Base-by-base conservation (phyloP, 2,113 vertebrate species). In the Telmatochromis brichardi region DNA sequence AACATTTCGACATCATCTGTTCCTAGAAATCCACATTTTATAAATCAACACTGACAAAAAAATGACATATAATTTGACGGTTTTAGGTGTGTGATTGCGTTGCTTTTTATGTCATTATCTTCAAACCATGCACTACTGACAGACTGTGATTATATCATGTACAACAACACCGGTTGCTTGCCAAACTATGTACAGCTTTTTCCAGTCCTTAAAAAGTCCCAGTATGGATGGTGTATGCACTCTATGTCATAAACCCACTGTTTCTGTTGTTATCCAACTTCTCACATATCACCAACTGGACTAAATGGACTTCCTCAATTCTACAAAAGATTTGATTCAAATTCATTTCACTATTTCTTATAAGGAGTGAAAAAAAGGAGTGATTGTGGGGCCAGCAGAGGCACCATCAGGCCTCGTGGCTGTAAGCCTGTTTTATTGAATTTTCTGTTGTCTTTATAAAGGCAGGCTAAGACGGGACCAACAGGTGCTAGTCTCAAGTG, bases 351-450 rank as follows among this genome's bases (percentile, higher is more conserved):
- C 13, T 6, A 4, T 78, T 78, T 78, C 73, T 21, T 54, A 54
- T 35, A 54, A 23, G 31, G 47, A 13, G 9, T 21, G 17, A 53
- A 17, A 33, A 71, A 40, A 42, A 28, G 45, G 33, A 37, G 71
- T 3, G n/a, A 35, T 31, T 51, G 35, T 19, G 45, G 40, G 37
- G 13, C 12, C 51, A 85, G 88, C 84, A 71, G 78, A 86, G 86
- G 71, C 88, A 85, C 76, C 80, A 9, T 45, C 86, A 13, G 86
- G 85, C 78, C 92, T 90, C 65, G 89, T 90, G 79, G 78, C 89
- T 89, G 82, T 94, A 96, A 96, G 92, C 90, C 94, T 78, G 37
- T 84, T 93, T 96, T 94, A 96, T 96, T 96, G 92, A 96, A 95
- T 95, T 92, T 85, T 92, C 76, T 95, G 92, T 96, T 93, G 91